Percentiles rank a stretch among this genome's conserved stretches.
These are phyloP conservation scores for Oligia latruncula DNA, from an alignment of 2,888 invertebrate species.

Conservation along the genomic window DNA sequence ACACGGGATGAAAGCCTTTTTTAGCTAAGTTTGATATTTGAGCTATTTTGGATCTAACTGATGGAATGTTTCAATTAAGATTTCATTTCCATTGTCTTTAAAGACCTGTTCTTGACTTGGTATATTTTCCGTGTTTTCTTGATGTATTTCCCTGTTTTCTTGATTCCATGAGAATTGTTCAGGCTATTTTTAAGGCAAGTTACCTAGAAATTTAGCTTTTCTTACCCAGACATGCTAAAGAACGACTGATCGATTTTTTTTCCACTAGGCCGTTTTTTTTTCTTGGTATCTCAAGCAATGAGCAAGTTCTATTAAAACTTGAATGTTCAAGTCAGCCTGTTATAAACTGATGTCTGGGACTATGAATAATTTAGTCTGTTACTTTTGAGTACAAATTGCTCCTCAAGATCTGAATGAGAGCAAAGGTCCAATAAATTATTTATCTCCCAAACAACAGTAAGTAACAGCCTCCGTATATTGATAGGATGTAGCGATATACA, in stretches of 20 bases:
- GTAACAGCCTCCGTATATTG: conserved; percentile 12
- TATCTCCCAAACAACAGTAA: conserved; percentile 17
- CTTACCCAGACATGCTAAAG: not conserved
- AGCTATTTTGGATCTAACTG: not conserved
- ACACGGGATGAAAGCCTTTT: not conserved
- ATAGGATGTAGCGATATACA: not conserved
- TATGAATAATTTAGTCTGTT: conserved; percentile 21
- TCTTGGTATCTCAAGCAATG: not conserved
- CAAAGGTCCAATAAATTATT: conserved; percentile 22
- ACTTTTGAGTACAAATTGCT: not conserved
- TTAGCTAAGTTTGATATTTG: not conserved
- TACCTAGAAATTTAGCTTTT: not conserved
- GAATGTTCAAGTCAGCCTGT: conserved; percentile 15
- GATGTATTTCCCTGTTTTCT: not conserved
- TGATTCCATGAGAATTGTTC: not conserved
- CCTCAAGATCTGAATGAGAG: conserved; percentile 8
- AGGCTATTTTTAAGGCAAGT: not conserved
- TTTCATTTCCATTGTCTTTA: not conserved
- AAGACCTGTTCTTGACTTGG: not conserved
- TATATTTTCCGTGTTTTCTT: not conserved
- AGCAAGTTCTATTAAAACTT: not conserved
- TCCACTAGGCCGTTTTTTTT: not conserved
- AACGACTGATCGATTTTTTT: not conserved
- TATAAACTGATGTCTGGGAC: not conserved
- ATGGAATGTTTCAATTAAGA: not conserved